Conservation (phyloP, 2,113 vertebrate genomes). For the Caranx ignobilis region DNA sequence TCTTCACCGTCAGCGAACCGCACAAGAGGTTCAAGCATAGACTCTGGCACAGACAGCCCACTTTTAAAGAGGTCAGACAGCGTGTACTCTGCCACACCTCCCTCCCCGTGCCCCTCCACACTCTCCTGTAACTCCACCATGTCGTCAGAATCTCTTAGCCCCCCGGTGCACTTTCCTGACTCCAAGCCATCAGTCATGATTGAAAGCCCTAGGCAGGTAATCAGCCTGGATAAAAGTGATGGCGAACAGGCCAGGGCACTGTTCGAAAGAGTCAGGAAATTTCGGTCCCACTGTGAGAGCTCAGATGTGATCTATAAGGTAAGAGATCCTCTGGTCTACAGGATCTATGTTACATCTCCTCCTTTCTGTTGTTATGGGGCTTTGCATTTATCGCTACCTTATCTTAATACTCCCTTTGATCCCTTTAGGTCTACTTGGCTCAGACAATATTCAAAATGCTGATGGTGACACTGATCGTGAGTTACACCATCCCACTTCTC, state of each 20-base stretch:
- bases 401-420: not conserved
- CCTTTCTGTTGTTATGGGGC: not conserved
- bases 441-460: conserved; percentile 85
- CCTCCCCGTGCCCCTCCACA: conserved; percentile 73
- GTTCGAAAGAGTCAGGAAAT: conserved; percentile 87
- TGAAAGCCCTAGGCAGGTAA: conserved; percentile 51
- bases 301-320: conserved; percentile 86
- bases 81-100: conserved; percentile 33
- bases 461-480: conserved; percentile 79
- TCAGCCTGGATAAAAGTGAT: conserved; percentile 85
- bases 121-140: conserved; percentile 62
- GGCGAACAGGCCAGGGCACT: conserved; percentile 86
- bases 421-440: conserved; percentile 83
- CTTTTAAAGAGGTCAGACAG: conserved; percentile 63
- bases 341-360: not conserved
- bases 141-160: conserved; percentile 30
- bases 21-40: conserved; percentile 63
- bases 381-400: not conserved
- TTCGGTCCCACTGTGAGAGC: conserved; percentile 84
- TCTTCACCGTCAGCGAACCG: conserved; percentile 21
- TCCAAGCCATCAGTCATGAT: conserved; percentile 39
- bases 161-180: not conserved
- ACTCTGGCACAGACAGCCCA: conserved; percentile 78
- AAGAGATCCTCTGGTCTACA: not conserved
- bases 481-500: conserved; percentile 83